Evolutionary conservation across 2,888 invertebrate genomes (phyloP), one percentile per base, ranked within the genome.

Genomic region (Chaetogeoica ovagalla): DNA sequence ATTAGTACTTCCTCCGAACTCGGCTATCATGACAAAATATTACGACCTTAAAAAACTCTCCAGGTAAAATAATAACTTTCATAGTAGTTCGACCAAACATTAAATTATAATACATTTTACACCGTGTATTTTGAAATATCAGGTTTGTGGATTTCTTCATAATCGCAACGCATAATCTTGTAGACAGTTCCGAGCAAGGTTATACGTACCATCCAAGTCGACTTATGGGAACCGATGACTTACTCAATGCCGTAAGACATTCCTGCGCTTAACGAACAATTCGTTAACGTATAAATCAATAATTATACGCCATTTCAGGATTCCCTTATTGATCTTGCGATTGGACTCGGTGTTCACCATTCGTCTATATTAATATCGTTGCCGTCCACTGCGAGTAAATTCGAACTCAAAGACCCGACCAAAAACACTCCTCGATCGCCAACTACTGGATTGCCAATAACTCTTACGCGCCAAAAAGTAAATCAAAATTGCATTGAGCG

Each of bases 211-310:
- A 93, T 85, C 92, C 92, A 0, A 92, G 92, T 84, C 87, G 93
- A 81, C 86, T 93, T 83, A 92, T 92, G 85, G 93, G 93, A 0
- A 85, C 92, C 70, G 92, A 92, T 89, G 93, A 93, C 84, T 91
- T 92, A 89, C 90, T 91, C 86, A 93, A 93, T 84, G 91, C 92
- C 85, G 91, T 91, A 85, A 89, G 90, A 83, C 55, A 59, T 17
- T 3, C 21, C 8, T 48, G 43, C 23, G 55, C 7, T 52, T 62
- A 1, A n/a, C 4, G 15, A 43, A 52, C 9, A 55, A 21, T 19
- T 65, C 19, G 57, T 63, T 17, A 65, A 73, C 23, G 17, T 9
- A 5, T 55, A 39, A 19, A 23, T n/a, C 55, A 43, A 62, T 30
- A 30, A 30, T 82, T 82, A 59, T 57, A 39, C 13, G 30, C 30